Percentiles rank a stretch among this genome's conserved stretches.
These are phyloP conservation scores for Rhinichthys klamathensis DNA, from an alignment of 2,113 vertebrate species.

Conservation along the genomic window DNA sequence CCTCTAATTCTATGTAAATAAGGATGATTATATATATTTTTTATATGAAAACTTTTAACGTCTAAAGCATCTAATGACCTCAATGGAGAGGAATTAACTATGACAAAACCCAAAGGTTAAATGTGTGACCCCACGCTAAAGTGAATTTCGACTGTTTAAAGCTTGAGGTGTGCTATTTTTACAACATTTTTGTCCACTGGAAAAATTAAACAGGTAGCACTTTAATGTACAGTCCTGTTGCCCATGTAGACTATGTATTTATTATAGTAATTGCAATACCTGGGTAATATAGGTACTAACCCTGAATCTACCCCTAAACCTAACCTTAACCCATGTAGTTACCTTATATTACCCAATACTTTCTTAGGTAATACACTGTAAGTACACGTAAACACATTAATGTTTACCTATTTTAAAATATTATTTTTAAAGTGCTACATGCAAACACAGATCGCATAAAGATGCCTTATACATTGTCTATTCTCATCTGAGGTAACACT, in stretches of 20 bases:
- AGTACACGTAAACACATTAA: no score
- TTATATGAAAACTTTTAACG: background rate
- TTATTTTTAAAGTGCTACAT: background rate
- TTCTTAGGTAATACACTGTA: no score
- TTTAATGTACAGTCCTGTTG: no score
- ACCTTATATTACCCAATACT: no score
- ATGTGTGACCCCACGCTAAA: background rate
- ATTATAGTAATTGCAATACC: no score
- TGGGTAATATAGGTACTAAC: no score
- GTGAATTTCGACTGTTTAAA: background rate
- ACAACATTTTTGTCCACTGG: background rate
- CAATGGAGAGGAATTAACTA: background rate
- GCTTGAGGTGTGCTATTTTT: constrained; percentile 10
- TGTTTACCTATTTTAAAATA: no score
- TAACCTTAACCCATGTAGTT: no score
- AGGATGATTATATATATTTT: background rate
- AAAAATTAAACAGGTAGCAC: background rate
- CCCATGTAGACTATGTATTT: no score
- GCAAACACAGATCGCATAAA: background rate
- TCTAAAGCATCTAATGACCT: background rate
- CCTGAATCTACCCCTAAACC: no score
- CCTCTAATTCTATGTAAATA: constrained; percentile 24
- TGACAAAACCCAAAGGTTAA: constrained; percentile 11
- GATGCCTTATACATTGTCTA: constrained; percentile 53
- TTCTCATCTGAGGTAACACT: constrained; percentile 50